Percentiles rank a stretch among this genome's conserved stretches.
Conservation (phyloP, 2,888 invertebrate species). For the Trisateles emortualis region DNA sequence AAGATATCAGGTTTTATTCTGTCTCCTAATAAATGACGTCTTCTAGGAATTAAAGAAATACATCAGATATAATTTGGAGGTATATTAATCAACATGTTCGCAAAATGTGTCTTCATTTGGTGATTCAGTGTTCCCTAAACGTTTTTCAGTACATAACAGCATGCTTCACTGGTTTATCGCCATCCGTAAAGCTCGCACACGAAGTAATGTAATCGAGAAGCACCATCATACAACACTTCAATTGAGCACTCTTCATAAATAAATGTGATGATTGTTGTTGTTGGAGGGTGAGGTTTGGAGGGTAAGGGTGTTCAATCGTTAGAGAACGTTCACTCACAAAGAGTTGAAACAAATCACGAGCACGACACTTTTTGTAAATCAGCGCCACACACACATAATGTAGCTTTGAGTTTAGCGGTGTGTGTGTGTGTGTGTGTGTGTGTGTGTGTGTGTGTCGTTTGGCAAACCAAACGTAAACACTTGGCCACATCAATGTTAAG, state of each 20-base stretch:
- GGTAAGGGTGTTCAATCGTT: not conserved
- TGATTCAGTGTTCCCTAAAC: too few relatives aligned
- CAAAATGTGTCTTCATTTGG: too few relatives aligned
- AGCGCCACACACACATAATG: not conserved
- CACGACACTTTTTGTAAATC: not conserved
- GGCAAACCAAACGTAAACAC: slow-evolving; percentile 1
- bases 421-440: not conserved
- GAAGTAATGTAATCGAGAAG: not conserved
- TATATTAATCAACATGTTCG: too few relatives aligned
- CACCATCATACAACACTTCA: not conserved
- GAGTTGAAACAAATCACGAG: not conserved
- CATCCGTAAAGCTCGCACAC: not conserved
- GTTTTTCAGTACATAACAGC: too few relatives aligned
- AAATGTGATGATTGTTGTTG: not conserved
- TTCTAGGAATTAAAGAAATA: too few relatives aligned
- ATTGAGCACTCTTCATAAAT: not conserved
- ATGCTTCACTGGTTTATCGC: too few relatives aligned
- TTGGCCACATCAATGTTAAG: slow-evolving; percentile 3
- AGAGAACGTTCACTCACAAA: not conserved
- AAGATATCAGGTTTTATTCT: too few relatives aligned
- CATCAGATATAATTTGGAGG: too few relatives aligned
- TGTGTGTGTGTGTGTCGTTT: not conserved
- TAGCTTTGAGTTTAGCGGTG: not conserved
- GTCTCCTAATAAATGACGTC: too few relatives aligned
- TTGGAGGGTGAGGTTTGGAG: too few relatives aligned